These are phyloP conservation scores for Thryonomys swinderianus DNA, from an alignment of 2,113 vertebrate species.

Conservation along the genomic window DNA sequence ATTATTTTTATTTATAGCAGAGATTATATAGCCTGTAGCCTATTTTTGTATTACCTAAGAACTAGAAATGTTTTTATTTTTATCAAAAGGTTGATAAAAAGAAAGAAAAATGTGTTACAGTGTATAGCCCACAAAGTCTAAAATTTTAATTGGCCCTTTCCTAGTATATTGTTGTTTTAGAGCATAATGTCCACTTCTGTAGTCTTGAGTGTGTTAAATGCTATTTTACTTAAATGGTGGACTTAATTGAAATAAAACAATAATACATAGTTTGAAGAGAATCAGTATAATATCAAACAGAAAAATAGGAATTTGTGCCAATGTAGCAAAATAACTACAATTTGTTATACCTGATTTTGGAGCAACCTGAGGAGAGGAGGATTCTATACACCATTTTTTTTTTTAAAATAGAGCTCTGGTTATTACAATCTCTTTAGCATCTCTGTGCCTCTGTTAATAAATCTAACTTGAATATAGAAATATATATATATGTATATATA, in stretches of 20 bases:
- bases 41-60: conserved; percentile 2
- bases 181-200: background rate
- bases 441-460: background rate
- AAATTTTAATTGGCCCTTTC: background rate
- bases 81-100: background rate
- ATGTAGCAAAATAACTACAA: background rate
- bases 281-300: background rate
- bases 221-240: background rate
- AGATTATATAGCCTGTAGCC: background rate
- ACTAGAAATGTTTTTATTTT: background rate
- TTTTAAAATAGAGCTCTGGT: background rate
- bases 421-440: background rate
- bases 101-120: background rate
- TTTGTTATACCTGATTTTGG: background rate
- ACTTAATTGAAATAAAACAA: conserved; percentile 37
- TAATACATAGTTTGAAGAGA: background rate
- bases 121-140: background rate
- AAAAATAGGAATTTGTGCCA: background rate
- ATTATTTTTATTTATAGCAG: conserved; percentile 42
- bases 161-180: background rate
- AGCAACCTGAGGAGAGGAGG: background rate
- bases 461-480: background rate
- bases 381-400: background rate
- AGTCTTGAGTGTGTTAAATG: conserved; percentile 29
- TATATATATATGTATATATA: no score